phyloP scores from a whole-genome alignment of 2,113 vertebrate genomes.

The Meriones unguiculatus region DNA sequence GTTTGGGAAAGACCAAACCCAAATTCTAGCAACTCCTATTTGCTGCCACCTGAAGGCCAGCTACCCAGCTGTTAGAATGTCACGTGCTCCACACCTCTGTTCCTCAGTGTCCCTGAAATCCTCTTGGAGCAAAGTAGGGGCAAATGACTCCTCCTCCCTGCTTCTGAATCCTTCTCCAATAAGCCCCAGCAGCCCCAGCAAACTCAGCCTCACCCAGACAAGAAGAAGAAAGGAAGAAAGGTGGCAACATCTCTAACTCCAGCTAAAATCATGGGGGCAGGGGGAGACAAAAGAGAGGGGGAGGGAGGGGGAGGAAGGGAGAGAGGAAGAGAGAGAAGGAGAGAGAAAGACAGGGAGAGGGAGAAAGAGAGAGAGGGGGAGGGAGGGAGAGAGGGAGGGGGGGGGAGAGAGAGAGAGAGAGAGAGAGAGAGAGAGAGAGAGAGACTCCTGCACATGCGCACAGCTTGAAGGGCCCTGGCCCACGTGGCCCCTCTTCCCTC shows the following conservation, averaged over 20 bases:
- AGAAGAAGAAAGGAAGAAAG: too few species aligned
- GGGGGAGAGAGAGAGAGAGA: too few species aligned
- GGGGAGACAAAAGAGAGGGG: too few species aligned
- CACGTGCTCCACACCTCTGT: rapidly evolving
- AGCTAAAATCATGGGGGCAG: background rate
- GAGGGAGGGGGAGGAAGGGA: background rate
- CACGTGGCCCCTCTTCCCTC: too few species aligned
- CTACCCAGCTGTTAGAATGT: rapidly evolving
- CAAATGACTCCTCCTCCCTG: background rate
- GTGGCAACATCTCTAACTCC: rapidly evolving
- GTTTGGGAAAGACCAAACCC: too few species aligned
- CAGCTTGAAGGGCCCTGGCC: rapidly evolving
- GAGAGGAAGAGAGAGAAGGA: background rate
- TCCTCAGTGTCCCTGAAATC: background rate
- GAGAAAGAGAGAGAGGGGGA: background rate
- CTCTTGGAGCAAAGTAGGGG: background rate
- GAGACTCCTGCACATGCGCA: background rate
- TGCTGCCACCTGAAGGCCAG: too few species aligned
- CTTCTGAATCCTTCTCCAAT: rapidly evolving
- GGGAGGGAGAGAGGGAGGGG: background rate
- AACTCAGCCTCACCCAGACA: background rate
- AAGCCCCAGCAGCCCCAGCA: rapidly evolving
- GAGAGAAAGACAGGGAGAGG: background rate
- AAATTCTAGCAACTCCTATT: rapidly evolving
- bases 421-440: background rate